phyloP scores from a whole-genome alignment of 64 coral and sea anemone species.

The Pocillopora damicornis region DNA sequence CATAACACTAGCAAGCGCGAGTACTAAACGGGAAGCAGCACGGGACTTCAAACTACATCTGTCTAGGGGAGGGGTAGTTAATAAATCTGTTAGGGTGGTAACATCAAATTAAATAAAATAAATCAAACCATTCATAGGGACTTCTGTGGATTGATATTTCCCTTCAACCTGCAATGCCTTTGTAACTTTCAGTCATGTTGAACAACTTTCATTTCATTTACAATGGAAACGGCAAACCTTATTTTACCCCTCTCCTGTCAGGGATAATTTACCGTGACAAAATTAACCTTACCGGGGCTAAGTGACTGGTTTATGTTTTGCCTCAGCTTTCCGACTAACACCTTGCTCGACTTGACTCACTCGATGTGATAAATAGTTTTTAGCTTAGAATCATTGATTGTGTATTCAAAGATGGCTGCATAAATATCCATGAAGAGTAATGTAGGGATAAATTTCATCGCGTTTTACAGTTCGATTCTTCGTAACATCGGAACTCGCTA shows the following conservation, averaged over 20 bases:
- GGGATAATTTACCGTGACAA: background rate
- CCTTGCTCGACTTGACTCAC: background rate
- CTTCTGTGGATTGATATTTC: too few relatives aligned
- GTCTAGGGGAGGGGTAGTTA: background rate
- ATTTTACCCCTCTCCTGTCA: background rate
- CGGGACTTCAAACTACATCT: background rate
- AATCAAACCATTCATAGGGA: background rate
- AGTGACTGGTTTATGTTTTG: background rate
- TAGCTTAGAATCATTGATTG: background rate
- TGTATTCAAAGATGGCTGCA: background rate
- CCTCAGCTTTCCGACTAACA: background rate
- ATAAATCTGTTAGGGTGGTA: background rate
- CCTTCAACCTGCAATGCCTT: too few relatives aligned
- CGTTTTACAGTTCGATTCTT: background rate
- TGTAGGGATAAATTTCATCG: background rate
- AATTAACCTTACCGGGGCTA: background rate
- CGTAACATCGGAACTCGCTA: background rate
- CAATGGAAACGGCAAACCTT: too few relatives aligned
- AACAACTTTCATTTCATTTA: too few relatives aligned
- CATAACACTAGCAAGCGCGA: slow-evolving; percentile 6
- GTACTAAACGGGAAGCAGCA: background rate
- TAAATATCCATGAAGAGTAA: background rate
- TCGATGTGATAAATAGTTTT: background rate
- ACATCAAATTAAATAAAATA: too few relatives aligned
- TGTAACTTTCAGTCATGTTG: too few relatives aligned